Conservation (phyloP, 30 jellyfish, hydroid and myxozoan genomes). For the Pelagia noctiluca region DNA sequence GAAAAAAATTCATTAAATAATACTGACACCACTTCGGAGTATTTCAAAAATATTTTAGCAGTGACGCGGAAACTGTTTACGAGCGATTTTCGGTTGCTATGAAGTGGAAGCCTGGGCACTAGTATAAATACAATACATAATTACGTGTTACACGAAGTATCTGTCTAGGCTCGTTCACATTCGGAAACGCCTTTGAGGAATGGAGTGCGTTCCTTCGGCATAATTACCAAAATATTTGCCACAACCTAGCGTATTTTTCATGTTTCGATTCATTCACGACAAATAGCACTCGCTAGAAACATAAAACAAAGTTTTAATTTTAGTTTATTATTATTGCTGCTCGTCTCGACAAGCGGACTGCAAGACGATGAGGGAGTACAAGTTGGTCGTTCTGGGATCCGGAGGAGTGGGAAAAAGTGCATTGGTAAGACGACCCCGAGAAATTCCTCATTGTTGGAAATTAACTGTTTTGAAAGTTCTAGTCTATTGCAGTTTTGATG, state of each 20-base stretch:
- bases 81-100: background rate
- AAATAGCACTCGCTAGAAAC: background rate
- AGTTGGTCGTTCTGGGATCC: constrained; percentile 96
- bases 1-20: no score
- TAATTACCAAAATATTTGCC: background rate
- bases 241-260: background rate
- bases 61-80: background rate
- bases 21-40: no score
- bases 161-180: background rate
- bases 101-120: background rate
- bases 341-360: background rate
- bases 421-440: constrained; percentile 66
- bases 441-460: background rate
- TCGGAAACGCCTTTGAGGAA: constrained; percentile 13
- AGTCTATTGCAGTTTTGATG: no score
- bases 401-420: constrained; percentile 99
- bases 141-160: background rate
- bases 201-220: constrained; percentile 9
- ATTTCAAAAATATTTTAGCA: no score
- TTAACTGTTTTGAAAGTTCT: no score
- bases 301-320: background rate
- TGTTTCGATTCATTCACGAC: background rate
- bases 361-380: constrained; percentile 89
- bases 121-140: constrained; percentile 5
- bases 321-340: background rate